Percentiles rank a stretch among this genome's conserved stretches.
Conservation (phyloP, 2,113 vertebrate species). For the Halichoeres trimaculatus region DNA sequence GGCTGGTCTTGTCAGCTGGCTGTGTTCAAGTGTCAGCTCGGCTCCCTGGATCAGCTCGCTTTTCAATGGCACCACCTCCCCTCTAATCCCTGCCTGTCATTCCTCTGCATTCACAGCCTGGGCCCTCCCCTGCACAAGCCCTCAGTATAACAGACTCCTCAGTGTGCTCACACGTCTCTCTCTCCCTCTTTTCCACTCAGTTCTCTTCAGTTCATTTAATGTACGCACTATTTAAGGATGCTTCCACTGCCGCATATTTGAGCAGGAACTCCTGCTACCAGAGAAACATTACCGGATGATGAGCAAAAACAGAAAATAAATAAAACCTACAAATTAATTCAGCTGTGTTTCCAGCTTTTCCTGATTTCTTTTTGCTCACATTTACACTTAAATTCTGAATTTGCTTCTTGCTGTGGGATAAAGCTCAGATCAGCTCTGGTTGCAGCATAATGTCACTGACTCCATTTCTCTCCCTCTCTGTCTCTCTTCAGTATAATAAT, state of each 20-base stretch:
- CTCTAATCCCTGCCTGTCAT: slow-evolving; percentile 78
- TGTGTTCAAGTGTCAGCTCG: slow-evolving; percentile 76
- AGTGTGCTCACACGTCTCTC: slow-evolving; percentile 43
- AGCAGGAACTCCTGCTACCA: background rate
- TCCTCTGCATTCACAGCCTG: slow-evolving; percentile 67
- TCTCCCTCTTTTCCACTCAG: slow-evolving; percentile 15
- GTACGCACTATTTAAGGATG: background rate
- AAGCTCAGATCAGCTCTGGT: slow-evolving; percentile 35
- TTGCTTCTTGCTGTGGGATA: slow-evolving; percentile 37
- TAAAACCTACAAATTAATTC: background rate
- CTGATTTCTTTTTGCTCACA: background rate
- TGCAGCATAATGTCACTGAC: slow-evolving; percentile 30
- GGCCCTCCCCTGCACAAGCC: slow-evolving; percentile 64
- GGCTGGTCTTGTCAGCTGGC: slow-evolving; percentile 70
- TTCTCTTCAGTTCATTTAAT: slow-evolving; percentile 17
- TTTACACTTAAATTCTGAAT: slow-evolving; percentile 38
- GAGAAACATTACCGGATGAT: background rate
- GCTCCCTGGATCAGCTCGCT: slow-evolving; percentile 70
- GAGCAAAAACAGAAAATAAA: background rate
- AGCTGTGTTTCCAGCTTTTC: background rate
- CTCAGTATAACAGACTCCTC: slow-evolving; percentile 60
- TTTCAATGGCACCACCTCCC: slow-evolving; percentile 78
- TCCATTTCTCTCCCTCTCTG: slow-evolving; percentile 10
- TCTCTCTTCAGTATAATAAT: slow-evolving; percentile 55
- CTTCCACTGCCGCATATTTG: background rate